phyloP scores from a whole-genome alignment of 2,113 vertebrate genomes.

The Gymnocephalus cernua region DNA sequence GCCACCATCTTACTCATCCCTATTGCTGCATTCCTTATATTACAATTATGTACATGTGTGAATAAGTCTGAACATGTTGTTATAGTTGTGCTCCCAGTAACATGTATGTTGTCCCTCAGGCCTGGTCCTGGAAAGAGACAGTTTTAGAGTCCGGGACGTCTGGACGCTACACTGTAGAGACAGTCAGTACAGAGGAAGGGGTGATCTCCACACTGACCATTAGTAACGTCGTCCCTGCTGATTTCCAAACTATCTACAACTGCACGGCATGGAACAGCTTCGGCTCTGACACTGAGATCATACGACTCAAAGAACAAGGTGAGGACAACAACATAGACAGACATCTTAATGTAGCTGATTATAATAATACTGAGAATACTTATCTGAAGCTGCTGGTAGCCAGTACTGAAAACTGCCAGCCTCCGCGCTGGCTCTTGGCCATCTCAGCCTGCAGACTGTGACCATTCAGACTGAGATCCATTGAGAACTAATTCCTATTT shows the following conservation, averaged over 20 bases:
- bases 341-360: no score
- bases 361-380: no score
- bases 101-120: not conserved
- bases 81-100: not conserved
- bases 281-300: constrained; percentile 13
- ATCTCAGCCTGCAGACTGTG: no score
- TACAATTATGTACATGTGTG: no score
- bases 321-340: not conserved
- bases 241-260: constrained; percentile 20
- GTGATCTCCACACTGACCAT: constrained; percentile 18
- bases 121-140: constrained; percentile 22
- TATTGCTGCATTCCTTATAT: no score
- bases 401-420: no score
- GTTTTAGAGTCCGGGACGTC: constrained; percentile 5
- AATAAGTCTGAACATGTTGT: no score
- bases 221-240: constrained; percentile 2
- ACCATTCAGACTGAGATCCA: no score
- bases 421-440: no score
- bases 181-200: constrained; percentile 5
- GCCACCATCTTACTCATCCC: no score
- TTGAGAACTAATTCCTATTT: no score
- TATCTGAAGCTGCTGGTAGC: no score
- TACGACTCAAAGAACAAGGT: constrained; percentile 23
- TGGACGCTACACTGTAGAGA: constrained; percentile 26
- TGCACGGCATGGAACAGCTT: constrained; percentile 18